Percentiles rank a stretch among this genome's conserved stretches.
These are phyloP conservation scores for Camponotus vicinus DNA, from an alignment of 1,140 invertebrate species.

Conservation along the genomic window DNA sequence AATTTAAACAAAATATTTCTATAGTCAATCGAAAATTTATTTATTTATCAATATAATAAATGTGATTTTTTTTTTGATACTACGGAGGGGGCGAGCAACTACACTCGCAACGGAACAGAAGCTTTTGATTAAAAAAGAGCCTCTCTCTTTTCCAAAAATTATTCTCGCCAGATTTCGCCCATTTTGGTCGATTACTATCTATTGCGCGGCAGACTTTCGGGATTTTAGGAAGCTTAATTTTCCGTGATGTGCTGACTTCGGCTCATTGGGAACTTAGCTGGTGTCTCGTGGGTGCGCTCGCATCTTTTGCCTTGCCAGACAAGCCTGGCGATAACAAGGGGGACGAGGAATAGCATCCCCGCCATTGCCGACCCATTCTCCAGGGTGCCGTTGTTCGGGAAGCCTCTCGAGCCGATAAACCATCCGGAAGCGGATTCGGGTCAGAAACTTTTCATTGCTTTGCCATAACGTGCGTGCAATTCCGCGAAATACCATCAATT, in stretches of 20 bases:
- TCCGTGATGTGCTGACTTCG: slow-evolving; percentile 73
- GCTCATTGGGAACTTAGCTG: slow-evolving; percentile 58
- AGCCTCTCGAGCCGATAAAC: slow-evolving; percentile 67
- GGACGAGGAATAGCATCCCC: slow-evolving; percentile 39
- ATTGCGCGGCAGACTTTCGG: slow-evolving; percentile 23
- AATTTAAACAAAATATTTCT: neutral
- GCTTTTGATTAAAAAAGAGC: neutral
- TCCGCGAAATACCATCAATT: slow-evolving; percentile 36
- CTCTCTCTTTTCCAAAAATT: slow-evolving; percentile 6
- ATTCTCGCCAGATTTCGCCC: slow-evolving; percentile 2
- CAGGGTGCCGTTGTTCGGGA: slow-evolving; percentile 67
- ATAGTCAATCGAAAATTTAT: neutral
- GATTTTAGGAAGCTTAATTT: slow-evolving; percentile 71
- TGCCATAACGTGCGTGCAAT: slow-evolving; percentile 21
- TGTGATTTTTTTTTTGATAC: neutral
- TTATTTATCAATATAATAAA: neutral
- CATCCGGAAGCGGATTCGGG: slow-evolving; percentile 60
- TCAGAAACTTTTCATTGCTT: slow-evolving; percentile 48
- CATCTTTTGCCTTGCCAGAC: slow-evolving; percentile 57
- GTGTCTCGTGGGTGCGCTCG: slow-evolving; percentile 70
- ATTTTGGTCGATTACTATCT: slow-evolving; percentile 26
- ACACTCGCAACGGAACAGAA: neutral
- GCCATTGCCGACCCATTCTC: slow-evolving; percentile 53
- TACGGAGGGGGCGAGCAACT: neutral
- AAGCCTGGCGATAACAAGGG: slow-evolving; percentile 53